phyloP scores from a whole-genome alignment of 1,140 invertebrate genomes.

The Drosophila gunungcola region DNA sequence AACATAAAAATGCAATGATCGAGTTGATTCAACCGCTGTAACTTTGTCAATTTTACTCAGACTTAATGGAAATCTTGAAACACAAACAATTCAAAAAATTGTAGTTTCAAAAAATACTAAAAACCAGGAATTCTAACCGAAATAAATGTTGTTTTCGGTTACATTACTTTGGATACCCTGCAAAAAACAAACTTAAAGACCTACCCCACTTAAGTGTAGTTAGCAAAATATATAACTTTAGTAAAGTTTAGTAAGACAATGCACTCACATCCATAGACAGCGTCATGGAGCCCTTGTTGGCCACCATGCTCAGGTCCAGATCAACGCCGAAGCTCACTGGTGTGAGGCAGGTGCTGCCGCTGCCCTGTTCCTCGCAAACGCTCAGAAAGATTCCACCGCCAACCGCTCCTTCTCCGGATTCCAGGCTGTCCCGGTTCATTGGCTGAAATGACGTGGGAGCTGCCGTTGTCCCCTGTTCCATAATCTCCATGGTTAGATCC shows the following conservation, averaged over 20 bases:
- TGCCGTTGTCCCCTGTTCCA: conserved; percentile 14
- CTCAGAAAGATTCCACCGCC: conserved; percentile 42
- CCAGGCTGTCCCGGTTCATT: conserved; percentile 86
- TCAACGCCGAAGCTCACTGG: conserved; percentile 73
- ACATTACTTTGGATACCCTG: too few species aligned
- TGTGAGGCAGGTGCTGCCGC: conserved; percentile 63
- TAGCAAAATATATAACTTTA: not conserved
- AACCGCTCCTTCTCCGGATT: conserved; percentile 59
- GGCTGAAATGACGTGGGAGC: conserved; percentile 71
- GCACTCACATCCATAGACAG: conserved; percentile 73
- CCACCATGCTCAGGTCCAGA: conserved; percentile 70
- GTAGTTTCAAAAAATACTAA: too few species aligned
- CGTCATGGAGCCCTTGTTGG: conserved; percentile 78
- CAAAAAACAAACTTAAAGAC: too few species aligned
- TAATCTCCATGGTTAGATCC: conserved; percentile 49
- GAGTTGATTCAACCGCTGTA: too few species aligned
- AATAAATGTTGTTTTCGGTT: too few species aligned
- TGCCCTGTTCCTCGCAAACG: conserved; percentile 47
- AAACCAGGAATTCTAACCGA: too few species aligned
- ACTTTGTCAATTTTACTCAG: too few species aligned
- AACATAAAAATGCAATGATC: too few species aligned
- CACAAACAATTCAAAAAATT: too few species aligned
- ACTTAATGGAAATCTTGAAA: too few species aligned
- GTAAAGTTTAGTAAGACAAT: not conserved
- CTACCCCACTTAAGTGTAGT: too few species aligned